Percentiles rank a stretch among this genome's conserved stretches.
Conservation (phyloP, 1,140 invertebrate species). For the Lithobius niger region DNA sequence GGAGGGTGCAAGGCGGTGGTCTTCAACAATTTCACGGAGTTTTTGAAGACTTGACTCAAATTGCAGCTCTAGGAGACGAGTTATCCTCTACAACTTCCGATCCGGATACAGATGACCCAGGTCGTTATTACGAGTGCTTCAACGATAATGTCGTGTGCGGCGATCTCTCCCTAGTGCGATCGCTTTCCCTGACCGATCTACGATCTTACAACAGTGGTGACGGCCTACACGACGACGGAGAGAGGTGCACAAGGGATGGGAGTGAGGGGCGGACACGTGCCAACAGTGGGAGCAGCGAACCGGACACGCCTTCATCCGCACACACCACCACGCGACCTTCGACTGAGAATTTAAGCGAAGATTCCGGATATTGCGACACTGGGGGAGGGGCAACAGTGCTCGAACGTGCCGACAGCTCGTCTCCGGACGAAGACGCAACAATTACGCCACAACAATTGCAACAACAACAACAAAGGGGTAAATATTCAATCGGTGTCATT, state of each 20-base stretch:
- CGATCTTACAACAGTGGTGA: neutral
- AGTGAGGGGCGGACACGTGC: too few species aligned
- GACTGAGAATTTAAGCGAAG: conserved; percentile 55
- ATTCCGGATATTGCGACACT: conserved; percentile 52
- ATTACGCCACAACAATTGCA: too few species aligned
- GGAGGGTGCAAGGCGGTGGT: neutral
- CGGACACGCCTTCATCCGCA: neutral
- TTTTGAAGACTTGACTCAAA: neutral
- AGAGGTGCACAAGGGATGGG: too few species aligned
- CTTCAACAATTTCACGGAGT: neutral
- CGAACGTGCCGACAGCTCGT: neutral
- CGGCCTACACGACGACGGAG: too few species aligned
- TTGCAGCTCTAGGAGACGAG: neutral
- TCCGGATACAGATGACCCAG: neutral
- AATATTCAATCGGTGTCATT: too few species aligned
- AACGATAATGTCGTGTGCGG: neutral
- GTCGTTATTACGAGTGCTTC: conserved; percentile 1
- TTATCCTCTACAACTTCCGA: conserved; percentile 1
- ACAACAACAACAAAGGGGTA: too few species aligned
- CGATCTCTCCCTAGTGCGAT: neutral
- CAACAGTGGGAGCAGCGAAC: neutral
- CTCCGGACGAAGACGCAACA: conserved; percentile 1
- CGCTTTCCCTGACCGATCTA: neutral
- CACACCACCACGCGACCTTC: conserved; percentile 35
- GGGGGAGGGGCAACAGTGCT: neutral